Percentiles rank a stretch among this genome's conserved stretches.
These are phyloP conservation scores for Oreochromis mossambicus DNA, from an alignment of 2,797 vertebrate species.

Conservation along the genomic window DNA sequence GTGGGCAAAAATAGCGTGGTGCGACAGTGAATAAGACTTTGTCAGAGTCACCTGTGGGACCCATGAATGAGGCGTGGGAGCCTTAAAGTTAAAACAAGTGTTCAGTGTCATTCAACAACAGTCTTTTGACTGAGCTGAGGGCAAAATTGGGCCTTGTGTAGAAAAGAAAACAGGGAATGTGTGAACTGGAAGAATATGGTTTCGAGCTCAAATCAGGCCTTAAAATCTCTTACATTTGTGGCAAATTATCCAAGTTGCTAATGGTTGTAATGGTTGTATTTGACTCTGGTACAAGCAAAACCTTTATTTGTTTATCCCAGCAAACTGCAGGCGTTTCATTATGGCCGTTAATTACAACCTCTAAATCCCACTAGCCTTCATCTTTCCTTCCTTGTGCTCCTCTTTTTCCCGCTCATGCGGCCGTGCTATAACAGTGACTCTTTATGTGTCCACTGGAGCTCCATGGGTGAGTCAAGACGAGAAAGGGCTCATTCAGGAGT, in stretches of 20 bases:
- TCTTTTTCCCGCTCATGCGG: conserved; percentile 34
- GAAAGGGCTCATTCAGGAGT: conserved; percentile 64
- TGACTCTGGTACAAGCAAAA: not conserved
- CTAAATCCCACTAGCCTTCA: not conserved
- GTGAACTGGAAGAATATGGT: conserved; percentile 9
- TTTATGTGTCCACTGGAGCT: conserved; percentile 62
- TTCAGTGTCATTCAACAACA: conserved; percentile 48
- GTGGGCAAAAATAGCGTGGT: conserved; percentile 46
- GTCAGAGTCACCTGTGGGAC: conserved; percentile 41
- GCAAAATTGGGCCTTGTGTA: not conserved
- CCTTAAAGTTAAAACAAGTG: conserved; percentile 49
- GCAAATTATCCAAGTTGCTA: not conserved
- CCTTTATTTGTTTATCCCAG: not conserved
- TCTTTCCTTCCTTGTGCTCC: not conserved
- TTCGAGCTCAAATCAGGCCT: not conserved
- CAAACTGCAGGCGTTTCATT: not conserved
- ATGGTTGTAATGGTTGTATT: not conserved
- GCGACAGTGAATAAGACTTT: conserved; percentile 56
- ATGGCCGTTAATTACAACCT: conserved; percentile 4
- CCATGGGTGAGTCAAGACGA: conserved; percentile 63
- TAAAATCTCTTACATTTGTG: not conserved
- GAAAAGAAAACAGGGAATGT: conserved; percentile 13
- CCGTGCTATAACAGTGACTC: conserved; percentile 55
- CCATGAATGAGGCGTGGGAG: conserved; percentile 20
- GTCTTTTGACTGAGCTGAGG: conserved; percentile 40